phyloP scores from a whole-genome alignment of 2,888 invertebrate genomes.

The Rhynchonema sp. region DNA sequence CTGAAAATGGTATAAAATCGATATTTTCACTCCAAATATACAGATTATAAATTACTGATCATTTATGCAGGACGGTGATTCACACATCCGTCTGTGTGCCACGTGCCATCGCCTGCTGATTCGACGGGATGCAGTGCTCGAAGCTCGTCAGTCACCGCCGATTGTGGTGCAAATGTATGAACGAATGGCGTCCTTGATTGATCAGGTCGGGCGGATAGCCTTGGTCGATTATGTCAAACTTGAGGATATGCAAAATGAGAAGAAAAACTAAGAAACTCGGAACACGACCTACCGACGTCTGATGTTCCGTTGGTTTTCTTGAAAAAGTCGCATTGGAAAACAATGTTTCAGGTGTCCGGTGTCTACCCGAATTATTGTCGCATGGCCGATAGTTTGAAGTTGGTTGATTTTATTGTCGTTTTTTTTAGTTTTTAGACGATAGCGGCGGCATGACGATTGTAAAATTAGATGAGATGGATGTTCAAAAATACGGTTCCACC shows the following conservation, averaged over 20 bases:
- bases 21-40: too few species aligned
- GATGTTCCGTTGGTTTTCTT: too few species aligned
- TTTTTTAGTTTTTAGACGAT: neutral
- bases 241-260: too few species aligned
- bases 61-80: constrained; percentile 43
- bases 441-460: neutral
- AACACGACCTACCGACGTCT: too few species aligned
- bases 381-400: constrained; percentile 44
- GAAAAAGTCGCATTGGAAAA: too few species aligned
- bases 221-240: too few species aligned
- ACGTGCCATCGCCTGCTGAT: constrained; percentile 46
- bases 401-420: constrained; percentile 10
- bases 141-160: constrained; percentile 58
- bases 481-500: too few species aligned
- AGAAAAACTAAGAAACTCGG: too few species aligned
- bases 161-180: constrained; percentile 60
- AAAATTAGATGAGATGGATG: too few species aligned
- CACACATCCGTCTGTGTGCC: constrained; percentile 32
- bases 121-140: constrained; percentile 54
- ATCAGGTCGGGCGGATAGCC: constrained; percentile 52
- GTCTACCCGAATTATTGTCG: constrained; percentile 38
- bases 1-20: too few species aligned
- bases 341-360: too few species aligned
- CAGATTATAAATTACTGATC: too few species aligned
- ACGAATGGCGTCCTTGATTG: constrained; percentile 53